Base-by-base conservation (phyloP, 1,140 invertebrate genomes). In the Andricus grossulariae region DNA sequence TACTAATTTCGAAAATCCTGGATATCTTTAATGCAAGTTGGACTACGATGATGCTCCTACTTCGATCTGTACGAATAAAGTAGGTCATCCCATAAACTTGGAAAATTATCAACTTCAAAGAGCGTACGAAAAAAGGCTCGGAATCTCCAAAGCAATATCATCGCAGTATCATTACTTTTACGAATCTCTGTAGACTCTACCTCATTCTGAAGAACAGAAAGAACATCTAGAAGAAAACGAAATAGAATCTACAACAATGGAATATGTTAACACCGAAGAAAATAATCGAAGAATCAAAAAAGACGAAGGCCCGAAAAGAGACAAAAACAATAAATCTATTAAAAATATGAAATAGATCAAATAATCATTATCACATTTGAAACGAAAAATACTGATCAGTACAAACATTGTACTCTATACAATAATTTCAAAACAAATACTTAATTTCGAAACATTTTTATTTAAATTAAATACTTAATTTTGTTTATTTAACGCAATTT, bases 81-180 rank as follows among this genome's bases (percentile, higher is more conserved):
- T n/a, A 18, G 32, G 45, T 50, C n/a, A 15, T 18, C 32, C 66
- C 0, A 7, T 71, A 18, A 71, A 71, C 5, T n/a, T 71, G 10
- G 25, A 49, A 49, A 71, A n/a, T 19, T 50, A 18, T 18, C 2
- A 71, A 71, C 45, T 71, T n/a, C 1, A 71, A 49, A 49, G 3
- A n/a, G 66, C 66, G 2, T 71, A 71, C 39, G 16, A 49, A 18
- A 16, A 10, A 49, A 18, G 6, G 10, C 32, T 71, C 2, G 18
- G 18, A 71, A 71, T 49, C 11, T 11, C 32, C 0, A n/a, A 45
- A 8, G 7, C 45, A 71, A 49, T 71, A 5, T 25, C 66, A n/a
- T 71, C 66, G 16, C 32, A 71, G 45, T 71, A 71, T 45, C 66
- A 71, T 71, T 71, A 45, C 16, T 71, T 71, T 49, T 71, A 71